These are phyloP conservation scores for Eugnorisma glareosa DNA, from an alignment of 2,888 invertebrate species.

Conservation along the genomic window DNA sequence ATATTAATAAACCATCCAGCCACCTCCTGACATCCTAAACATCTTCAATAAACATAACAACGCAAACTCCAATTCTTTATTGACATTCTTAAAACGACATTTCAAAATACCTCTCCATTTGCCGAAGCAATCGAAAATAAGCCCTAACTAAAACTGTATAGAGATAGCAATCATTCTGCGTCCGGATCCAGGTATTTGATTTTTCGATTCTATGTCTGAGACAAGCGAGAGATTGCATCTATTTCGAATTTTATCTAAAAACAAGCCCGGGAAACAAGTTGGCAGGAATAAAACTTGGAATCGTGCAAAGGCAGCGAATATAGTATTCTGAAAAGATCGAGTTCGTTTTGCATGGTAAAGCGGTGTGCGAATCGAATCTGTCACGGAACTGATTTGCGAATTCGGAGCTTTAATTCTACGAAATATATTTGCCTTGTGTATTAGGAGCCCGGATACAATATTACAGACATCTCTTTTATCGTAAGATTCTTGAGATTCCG, in stretches of 20 bases:
- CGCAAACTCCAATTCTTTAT: constrained; percentile 64
- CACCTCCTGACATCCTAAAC: constrained; percentile 48
- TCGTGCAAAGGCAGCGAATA: constrained; percentile 69
- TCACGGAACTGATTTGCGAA: constrained; percentile 59
- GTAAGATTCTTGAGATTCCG: constrained; percentile 15
- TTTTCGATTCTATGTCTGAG: constrained; percentile 72
- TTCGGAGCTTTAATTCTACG: constrained; percentile 51
- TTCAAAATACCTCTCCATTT: constrained; percentile 61
- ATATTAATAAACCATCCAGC: constrained; percentile 50
- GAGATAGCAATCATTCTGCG: constrained; percentile 60
- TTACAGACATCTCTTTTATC: constrained; percentile 23
- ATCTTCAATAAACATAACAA: constrained; percentile 67
- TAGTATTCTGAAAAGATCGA: constrained; percentile 62
- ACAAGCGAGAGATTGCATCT: constrained; percentile 81
- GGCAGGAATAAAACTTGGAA: constrained; percentile 74
- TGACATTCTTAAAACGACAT: constrained; percentile 67
- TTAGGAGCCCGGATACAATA: constrained; percentile 5
- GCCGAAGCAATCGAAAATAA: constrained; percentile 64
- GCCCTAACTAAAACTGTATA: constrained; percentile 61
- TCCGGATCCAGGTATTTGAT: constrained; percentile 72
- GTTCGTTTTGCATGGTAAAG: constrained; percentile 76
- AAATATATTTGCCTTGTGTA: constrained; percentile 29
- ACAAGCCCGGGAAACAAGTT: constrained; percentile 75
- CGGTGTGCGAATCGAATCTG: constrained; percentile 67
- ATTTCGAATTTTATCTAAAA: constrained; percentile 82